Percentiles rank a stretch among this genome's conserved stretches.
Conservation (phyloP, 1,140 invertebrate species). For the Gyrodactylus bullatarudis region DNA sequence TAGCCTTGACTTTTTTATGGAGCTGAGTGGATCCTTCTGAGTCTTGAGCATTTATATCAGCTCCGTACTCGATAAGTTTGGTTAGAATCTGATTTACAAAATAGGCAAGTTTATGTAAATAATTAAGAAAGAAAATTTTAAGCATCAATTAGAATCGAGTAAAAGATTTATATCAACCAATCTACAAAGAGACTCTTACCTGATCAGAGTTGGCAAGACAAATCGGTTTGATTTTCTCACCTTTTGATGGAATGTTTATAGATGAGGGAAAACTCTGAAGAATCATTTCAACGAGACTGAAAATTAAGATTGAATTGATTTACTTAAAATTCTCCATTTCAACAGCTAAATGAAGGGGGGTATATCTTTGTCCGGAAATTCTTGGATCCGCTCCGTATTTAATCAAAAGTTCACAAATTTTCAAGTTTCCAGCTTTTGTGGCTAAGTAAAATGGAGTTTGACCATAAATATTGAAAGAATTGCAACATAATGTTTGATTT, state of each 20-base stretch:
- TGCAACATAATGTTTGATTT: not conserved
- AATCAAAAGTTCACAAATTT: not conserved
- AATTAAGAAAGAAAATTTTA: too few relatives aligned
- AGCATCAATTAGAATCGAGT: too few relatives aligned
- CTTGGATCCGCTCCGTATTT: not conserved
- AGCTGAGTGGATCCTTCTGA: not conserved
- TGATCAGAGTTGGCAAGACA: not conserved
- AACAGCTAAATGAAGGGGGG: not conserved
- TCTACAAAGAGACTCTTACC: too few relatives aligned
- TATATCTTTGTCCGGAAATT: not conserved
- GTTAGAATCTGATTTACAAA: not conserved
- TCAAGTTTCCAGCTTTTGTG: not conserved
- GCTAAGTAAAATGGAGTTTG: not conserved
- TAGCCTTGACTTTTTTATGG: not conserved
- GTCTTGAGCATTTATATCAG: not conserved
- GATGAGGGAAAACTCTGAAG: not conserved
- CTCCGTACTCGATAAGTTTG: not conserved
- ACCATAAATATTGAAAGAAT: not conserved
- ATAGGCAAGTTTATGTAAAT: too few relatives aligned
- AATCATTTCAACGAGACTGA: not conserved
- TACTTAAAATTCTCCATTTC: not conserved
- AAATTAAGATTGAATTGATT: not conserved
- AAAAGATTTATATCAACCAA: too few relatives aligned
- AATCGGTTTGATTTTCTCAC: not conserved
- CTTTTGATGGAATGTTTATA: not conserved